Conservation (phyloP, 2,888 invertebrate species). For the Catonia carolina region DNA sequence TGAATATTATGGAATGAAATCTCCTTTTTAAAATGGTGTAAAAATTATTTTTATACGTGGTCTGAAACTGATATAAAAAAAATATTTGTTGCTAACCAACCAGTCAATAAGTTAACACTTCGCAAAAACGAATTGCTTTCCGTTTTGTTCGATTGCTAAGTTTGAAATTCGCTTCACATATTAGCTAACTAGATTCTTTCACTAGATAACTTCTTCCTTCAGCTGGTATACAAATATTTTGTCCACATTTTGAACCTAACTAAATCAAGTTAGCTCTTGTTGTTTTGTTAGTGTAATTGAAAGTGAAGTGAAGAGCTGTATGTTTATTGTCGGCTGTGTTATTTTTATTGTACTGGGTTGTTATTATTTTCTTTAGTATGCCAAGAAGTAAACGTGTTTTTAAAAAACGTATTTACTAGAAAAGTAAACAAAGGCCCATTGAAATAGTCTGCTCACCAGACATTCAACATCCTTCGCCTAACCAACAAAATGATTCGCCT, state of each 20-base stretch:
- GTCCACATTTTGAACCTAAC: no score
- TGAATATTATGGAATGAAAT: constrained; percentile 1
- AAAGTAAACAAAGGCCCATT: not conserved
- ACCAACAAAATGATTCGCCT: not conserved
- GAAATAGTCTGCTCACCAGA: not conserved
- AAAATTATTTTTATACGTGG: not conserved
- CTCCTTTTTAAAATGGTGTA: constrained; percentile 6
- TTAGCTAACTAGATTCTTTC: constrained; percentile 2
- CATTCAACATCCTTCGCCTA: not conserved
- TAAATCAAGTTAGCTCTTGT: not conserved
- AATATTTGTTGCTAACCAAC: not conserved
- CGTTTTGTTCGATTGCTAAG: not conserved
- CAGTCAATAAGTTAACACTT: not conserved
- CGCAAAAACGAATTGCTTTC: not conserved
- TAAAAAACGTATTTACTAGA: constrained; percentile 3
- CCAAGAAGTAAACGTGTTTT: constrained; percentile 5
- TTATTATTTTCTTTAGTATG: not conserved
- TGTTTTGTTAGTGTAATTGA: not conserved
- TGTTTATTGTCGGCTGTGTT: not conserved
- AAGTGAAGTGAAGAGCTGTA: not conserved
- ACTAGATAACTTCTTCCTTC: no score
- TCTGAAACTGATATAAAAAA: not conserved
- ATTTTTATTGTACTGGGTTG: not conserved
- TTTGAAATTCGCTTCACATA: not conserved
- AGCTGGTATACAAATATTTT: no score